Evolutionary conservation across 1,140 invertebrate species (phyloP).

Genomic region (Mya arenaria): DNA sequence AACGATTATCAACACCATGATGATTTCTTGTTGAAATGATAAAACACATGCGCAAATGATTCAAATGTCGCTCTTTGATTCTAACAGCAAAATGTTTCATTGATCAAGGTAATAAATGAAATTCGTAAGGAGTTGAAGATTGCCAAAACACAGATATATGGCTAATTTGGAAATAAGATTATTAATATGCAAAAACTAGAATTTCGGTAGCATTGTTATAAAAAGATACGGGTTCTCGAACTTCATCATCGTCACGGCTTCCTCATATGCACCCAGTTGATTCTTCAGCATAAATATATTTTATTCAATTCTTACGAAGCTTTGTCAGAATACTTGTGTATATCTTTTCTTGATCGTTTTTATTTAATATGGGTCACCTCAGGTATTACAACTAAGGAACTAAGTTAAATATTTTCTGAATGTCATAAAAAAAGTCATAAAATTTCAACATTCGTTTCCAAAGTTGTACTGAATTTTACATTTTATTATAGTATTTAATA

Average conservation of each 20-base stretch:
- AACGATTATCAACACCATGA: too few species aligned
- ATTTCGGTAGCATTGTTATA: conserved; percentile 75
- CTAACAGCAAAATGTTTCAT: conserved; percentile 88
- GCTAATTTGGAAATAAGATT: conserved; percentile 83
- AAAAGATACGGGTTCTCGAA: conserved; percentile 71
- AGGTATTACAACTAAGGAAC: too few species aligned
- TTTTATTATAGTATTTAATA: too few species aligned
- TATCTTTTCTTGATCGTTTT: too few species aligned
- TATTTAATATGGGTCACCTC: too few species aligned
- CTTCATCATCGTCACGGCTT: conserved; percentile 66
- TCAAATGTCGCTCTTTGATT: conserved; percentile 22
- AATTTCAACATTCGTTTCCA: too few species aligned
- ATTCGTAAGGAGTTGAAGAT: conserved; percentile 86
- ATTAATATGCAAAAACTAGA: conserved; percentile 80
- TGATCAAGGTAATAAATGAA: conserved; percentile 89
- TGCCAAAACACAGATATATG: conserved; percentile 84
- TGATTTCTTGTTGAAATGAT: not conserved
- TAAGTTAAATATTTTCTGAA: too few species aligned
- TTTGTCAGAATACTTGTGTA: too few species aligned
- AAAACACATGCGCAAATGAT: not conserved
- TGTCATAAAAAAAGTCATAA: too few species aligned
- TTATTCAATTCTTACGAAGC: too few species aligned
- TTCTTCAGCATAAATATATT: conserved; percentile 75
- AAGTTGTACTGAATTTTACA: too few species aligned
- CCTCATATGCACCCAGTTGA: conserved; percentile 64